phyloP scores from a whole-genome alignment of 2,113 vertebrate genomes.

The Callorhinus ursinus region DNA sequence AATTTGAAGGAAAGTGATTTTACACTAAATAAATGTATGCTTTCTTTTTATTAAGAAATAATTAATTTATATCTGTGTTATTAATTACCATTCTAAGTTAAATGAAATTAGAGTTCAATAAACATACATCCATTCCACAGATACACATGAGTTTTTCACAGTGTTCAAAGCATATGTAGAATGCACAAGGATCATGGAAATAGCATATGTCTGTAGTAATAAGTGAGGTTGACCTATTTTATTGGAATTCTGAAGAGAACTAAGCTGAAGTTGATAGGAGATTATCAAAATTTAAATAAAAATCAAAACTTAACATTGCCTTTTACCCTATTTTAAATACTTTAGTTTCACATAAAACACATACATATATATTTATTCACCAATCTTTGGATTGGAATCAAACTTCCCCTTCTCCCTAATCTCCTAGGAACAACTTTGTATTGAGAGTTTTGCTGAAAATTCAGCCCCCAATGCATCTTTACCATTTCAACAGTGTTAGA shows the following conservation, averaged over 20 bases:
- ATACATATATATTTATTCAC: neutral
- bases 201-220: neutral
- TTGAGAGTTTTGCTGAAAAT: neutral
- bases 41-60: neutral
- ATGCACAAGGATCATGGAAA: neutral
- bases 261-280: neutral
- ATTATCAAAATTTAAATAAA: neutral
- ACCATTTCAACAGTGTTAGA: neutral
- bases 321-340: neutral
- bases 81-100: neutral
- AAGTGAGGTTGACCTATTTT: neutral
- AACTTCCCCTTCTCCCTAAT: too few relatives aligned
- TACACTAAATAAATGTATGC: neutral
- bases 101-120: neutral
- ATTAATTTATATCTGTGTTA: neutral
- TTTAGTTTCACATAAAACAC: neutral
- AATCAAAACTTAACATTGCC: neutral
- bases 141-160: neutral
- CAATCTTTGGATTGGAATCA: neutral
- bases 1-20: neutral
- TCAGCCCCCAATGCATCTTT: neutral
- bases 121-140: neutral
- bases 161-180: neutral
- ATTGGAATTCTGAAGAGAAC: neutral
- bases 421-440: neutral